Evolutionary conservation across 2,797 vertebrate genomes (phyloP).

Genomic region (Enteromius paludinosus): DNA sequence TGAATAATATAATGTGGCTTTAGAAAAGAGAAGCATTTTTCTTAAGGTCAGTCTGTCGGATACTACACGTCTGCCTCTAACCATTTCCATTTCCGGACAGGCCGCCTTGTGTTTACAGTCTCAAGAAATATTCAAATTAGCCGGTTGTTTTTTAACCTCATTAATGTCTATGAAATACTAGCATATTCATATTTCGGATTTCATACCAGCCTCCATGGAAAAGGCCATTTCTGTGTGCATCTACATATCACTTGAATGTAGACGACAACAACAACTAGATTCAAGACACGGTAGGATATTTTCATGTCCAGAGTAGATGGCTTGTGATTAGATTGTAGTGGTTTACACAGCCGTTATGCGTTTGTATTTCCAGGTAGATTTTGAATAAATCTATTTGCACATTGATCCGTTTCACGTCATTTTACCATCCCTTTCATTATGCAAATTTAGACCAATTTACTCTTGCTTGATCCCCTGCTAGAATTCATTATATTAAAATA

Average conservation of each 20-base stretch:
- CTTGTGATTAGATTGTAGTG: slow-evolving; percentile 38
- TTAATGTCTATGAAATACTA: slow-evolving; percentile 25
- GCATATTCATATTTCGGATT: slow-evolving; percentile 25
- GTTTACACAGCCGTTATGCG: slow-evolving; percentile 17
- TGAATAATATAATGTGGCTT: slow-evolving; percentile 27
- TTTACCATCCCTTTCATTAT: slow-evolving; percentile 22
- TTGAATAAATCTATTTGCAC: slow-evolving; percentile 52
- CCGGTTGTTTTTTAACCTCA: slow-evolving; percentile 24
- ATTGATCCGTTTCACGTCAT: slow-evolving; percentile 43
- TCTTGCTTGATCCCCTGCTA: slow-evolving; percentile 11
- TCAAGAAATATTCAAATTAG: slow-evolving; percentile 27
- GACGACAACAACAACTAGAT: neutral
- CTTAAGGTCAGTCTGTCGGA: slow-evolving; percentile 15
- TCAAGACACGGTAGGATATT: slow-evolving; percentile 16
- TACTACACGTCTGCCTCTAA: slow-evolving; percentile 15
- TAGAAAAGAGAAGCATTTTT: slow-evolving; percentile 1
- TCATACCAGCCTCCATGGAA: slow-evolving; percentile 20
- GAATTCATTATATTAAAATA: slow-evolving; percentile 10
- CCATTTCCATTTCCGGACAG: slow-evolving; percentile 1
- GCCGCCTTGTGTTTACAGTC: slow-evolving; percentile 14
- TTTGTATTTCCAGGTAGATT: slow-evolving; percentile 47
- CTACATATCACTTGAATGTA: slow-evolving; percentile 38
- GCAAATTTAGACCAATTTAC: slow-evolving; percentile 1
- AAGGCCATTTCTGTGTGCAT: slow-evolving; percentile 18
- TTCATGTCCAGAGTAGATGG: slow-evolving; percentile 35